Evolutionary conservation across 2,113 vertebrate species (phyloP), one percentile per base, ranked within the genome.

Genomic region (Prietella phreatophila): DNA sequence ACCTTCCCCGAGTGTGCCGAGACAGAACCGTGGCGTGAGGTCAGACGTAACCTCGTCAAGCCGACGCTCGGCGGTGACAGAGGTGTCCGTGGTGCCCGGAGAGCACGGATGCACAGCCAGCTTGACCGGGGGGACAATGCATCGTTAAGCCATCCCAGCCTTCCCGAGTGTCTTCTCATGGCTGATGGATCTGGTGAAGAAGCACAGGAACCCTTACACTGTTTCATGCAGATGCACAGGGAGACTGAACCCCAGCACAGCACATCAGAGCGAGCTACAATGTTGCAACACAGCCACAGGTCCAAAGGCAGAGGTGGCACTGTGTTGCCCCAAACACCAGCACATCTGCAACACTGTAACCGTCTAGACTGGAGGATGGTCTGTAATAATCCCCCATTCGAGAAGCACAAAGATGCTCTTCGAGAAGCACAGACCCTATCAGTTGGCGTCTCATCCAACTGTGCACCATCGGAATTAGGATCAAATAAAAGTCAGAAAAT

Each of bases 21-120:
- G 80, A 87, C 61, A 73, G 81, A 89, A 79, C 63, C 11, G 27
- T 39, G n/a, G 58, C 63, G 84, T 27, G 56, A 78, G 61, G 39
- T 82, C 69, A 79, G 80, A 83, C 86, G 47, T 82, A 80, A 75
- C 19, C 79, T 83, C 69, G 53, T 36, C 42, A 56, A 67, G 76
- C 47, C 47, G 71, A 86, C 13, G 75, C 73, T 79, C 27, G 50
- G 56, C 27, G 1, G 42, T 36, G n/a, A 47, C 39, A 19, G 60
- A 84, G 22, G 55, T 82, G 80, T 82, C 33, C 10, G 1, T 25
- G 80, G 56, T 27, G 10, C 55, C 55, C 60, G 56, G 9, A 60
- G 30, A 67, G 69, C 27, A 69, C 42, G 14, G 50, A 55, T 36
- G 63, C 10, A 53, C n/a, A 83, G 27, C 25, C 82, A 67, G 83